These are phyloP conservation scores for Saturnia pavonia DNA, from an alignment of 2,888 invertebrate species.

Conservation along the genomic window DNA sequence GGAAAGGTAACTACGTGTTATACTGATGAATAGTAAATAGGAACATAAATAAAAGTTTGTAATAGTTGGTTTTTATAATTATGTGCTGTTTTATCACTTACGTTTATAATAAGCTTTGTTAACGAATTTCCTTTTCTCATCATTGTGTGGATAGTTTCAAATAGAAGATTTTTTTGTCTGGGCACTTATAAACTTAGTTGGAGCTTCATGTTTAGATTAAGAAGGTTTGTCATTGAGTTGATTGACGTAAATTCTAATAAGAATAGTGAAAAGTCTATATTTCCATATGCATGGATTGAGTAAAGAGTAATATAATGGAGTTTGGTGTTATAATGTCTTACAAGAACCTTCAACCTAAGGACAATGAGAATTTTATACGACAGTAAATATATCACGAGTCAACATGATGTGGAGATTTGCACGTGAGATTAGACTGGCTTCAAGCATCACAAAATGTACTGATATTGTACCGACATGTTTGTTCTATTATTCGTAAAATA, in stretches of 20 bases:
- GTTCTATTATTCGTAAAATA: not conserved
- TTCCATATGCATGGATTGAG: not conserved
- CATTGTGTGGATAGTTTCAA: not conserved
- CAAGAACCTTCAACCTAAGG: conserved; percentile 44
- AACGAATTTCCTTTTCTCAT: not conserved
- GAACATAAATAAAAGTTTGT: not conserved
- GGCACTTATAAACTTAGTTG: not conserved
- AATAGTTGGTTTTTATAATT: not conserved
- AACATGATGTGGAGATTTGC: conserved; percentile 48
- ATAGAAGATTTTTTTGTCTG: not conserved
- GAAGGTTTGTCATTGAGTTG: not conserved
- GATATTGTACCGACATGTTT: not conserved
- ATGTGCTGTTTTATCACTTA: not conserved
- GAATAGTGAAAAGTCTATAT: not conserved
- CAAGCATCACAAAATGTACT: conserved; percentile 10
- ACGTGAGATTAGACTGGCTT: conserved; percentile 43
- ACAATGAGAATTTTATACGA: conserved; percentile 38
- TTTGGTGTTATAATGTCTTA: not conserved
- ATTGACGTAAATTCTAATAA: not conserved
- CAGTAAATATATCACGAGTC: conserved; percentile 29
- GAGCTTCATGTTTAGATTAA: not conserved
- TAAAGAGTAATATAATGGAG: not conserved
- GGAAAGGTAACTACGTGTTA: too few relatives aligned
- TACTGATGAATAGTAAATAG: too few relatives aligned
- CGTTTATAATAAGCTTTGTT: not conserved